Conservation (phyloP, 2,888 invertebrate species). For the Blastobasis adustella region DNA sequence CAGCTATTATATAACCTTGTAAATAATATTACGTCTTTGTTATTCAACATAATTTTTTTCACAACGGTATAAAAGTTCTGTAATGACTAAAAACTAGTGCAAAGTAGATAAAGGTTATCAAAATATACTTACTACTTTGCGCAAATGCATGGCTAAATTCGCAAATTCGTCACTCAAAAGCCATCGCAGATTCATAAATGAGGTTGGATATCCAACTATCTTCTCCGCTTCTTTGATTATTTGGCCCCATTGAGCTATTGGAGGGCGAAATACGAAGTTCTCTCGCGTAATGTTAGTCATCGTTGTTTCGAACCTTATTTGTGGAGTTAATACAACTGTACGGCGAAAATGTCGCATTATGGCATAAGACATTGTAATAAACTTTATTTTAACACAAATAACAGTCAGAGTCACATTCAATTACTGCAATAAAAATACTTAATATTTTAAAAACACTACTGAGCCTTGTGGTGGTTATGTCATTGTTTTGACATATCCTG, state of each 20-base stretch:
- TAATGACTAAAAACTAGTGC: no score
- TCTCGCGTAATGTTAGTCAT: constrained; percentile 60
- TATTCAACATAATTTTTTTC: no score
- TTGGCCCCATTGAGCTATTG: constrained; percentile 59
- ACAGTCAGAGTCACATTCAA: constrained; percentile 30
- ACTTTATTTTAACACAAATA: constrained; percentile 14
- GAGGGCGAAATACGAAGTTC: constrained; percentile 61
- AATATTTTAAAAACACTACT: constrained; percentile 24
- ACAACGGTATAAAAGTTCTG: no score
- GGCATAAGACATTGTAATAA: constrained; percentile 50
- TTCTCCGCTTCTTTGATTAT: constrained; percentile 68
- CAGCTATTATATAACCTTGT: no score
- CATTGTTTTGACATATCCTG: constrained; percentile 45
- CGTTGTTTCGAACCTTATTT: constrained; percentile 53
- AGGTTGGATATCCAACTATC: constrained; percentile 74
- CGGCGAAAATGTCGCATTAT: constrained; percentile 57
- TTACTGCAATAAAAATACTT: constrained; percentile 13
- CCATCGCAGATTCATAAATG: constrained; percentile 76
- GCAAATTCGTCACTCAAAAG: constrained; percentile 77
- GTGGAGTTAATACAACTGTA: constrained; percentile 42
- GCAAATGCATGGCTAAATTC: constrained; percentile 72
- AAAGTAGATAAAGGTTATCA: neutral
- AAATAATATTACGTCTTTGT: no score
- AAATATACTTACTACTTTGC: constrained; percentile 61
- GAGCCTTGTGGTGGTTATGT: constrained; percentile 29